Base-by-base conservation (phyloP, 2,888 invertebrate species). In the Polyommatus icarus region DNA sequence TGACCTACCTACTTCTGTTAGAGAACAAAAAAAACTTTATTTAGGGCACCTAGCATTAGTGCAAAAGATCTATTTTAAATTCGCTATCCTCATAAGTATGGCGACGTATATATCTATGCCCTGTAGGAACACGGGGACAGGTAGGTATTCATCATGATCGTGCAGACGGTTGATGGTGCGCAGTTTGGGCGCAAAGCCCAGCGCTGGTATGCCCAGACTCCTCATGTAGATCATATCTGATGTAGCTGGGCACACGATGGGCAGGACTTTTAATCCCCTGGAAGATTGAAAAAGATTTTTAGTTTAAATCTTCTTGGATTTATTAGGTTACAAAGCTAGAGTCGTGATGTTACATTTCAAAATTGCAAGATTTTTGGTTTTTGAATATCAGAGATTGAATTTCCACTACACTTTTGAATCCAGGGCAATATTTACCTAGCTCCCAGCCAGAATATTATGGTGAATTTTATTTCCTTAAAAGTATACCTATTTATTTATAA, bases 201-300 rank as follows among this genome's bases (percentile, higher is more conserved):
- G 77, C 0, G 90, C 90, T 5, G 90, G 90, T 32, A 90, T 85
- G 0, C 89, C 91, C 1, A 83, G 77, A 77, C 85, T 87, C 3
- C 92, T 85, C 0, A 92, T 3, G 0, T 80, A 80, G 1, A 89
- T 54, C 86, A 88, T 88, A 80, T 92, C 92, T 0, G 90, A 85
- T 0, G 89, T 88, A 0, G 90, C 91, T 1, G 90, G 87, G 15
- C 84, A 85, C 0, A 89, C 85, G 0, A 87, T 71, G 0, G 90
- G 87, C 8, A 67, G 79, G 10, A 90, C 18, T n/a, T 83, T 83
- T 54, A 88, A 82, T 24, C 85, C 87, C 83, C 91, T 91, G 86
- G 54, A 87, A 86, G 75, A 67, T 76, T 78, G 79, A 50, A 57
- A 29, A 78, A 78, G n/a, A 61, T 0, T 10, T 59, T 59, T 10